Percentiles rank a stretch among this genome's conserved stretches.
Conservation (phyloP, 2,888 invertebrate genomes). For the Philereme vetulata region DNA sequence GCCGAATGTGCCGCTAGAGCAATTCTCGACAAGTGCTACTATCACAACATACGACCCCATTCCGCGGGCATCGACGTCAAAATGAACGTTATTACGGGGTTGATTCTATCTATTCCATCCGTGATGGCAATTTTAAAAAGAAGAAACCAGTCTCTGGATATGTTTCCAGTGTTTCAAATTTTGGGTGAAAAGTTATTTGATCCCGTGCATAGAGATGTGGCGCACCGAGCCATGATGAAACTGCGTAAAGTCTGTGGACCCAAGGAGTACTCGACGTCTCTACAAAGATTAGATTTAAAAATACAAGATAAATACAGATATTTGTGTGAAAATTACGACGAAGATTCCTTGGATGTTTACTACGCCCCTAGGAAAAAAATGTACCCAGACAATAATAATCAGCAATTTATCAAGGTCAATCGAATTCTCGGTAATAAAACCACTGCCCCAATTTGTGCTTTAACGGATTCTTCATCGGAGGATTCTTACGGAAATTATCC, state of each 20-base stretch:
- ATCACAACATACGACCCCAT: slow-evolving; percentile 80
- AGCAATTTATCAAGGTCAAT: slow-evolving; percentile 66
- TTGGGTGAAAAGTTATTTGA: slow-evolving; percentile 82
- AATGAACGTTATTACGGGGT: slow-evolving; percentile 85
- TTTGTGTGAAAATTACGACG: slow-evolving; percentile 73
- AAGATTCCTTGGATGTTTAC: slow-evolving; percentile 76
- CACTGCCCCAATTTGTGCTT: slow-evolving; percentile 59
- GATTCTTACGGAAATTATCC: slow-evolving; percentile 75
- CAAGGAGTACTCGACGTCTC: slow-evolving; percentile 85
- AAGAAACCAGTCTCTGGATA: slow-evolving; percentile 73
- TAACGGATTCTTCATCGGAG: slow-evolving; percentile 84
- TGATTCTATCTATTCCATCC: slow-evolving; percentile 86
- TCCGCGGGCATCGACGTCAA: slow-evolving; percentile 79
- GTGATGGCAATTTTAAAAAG: slow-evolving; percentile 83
- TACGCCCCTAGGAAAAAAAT: slow-evolving; percentile 68
- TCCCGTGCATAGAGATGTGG: slow-evolving; percentile 86
- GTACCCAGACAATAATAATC: slow-evolving; percentile 56
- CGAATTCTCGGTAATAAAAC: slow-evolving; percentile 61
- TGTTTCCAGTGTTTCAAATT: slow-evolving; percentile 79
- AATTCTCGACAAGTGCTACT: slow-evolving; percentile 86
- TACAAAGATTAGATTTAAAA: slow-evolving; percentile 70
- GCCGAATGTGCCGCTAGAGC: slow-evolving; percentile 87
- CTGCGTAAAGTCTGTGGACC: slow-evolving; percentile 87
- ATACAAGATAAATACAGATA: slow-evolving; percentile 80
- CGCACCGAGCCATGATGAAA: slow-evolving; percentile 87